Base-by-base conservation (phyloP, 1,140 invertebrate genomes). In the Drosophila watanabei region DNA sequence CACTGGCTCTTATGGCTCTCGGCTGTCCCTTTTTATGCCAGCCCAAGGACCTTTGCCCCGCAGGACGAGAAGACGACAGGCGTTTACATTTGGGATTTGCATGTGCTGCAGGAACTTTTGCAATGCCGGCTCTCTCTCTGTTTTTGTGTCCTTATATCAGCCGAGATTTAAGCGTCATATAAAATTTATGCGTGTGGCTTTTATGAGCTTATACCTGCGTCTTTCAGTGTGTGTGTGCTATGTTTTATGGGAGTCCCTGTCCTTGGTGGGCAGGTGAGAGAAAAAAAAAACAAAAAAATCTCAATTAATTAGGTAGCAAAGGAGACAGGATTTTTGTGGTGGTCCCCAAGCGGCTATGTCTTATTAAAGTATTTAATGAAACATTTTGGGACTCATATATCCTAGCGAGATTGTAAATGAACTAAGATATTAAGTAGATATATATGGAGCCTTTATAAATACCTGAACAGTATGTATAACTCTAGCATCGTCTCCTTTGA, bases 51-150 rank as follows among this genome's bases (percentile, higher is more conserved):
- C 75, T 69, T 45, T 28, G 33, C 37, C 63, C 63, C 66, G 48
- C 68, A 56, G 68, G 58, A 75, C 70, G 73, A 80, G 73, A 80
- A 63, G 68, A 70, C 73, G 76, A 77, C 54, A 83, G 73, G 52
- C 85, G 86, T 82, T 89, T 89, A 90, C 86, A 59, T 90, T 86
- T 89, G 86, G 86, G 86, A 90, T 90, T 90, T 90, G 87, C 86
- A 89, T 89, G 79, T 85, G 85, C 64, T 83, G 76, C 83, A 77
- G 63, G 76, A 56, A 61, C 70, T 75, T 75, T 75, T 75, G 70
- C 68, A 72, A n/a, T 73, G 37, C 48, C 62, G 14, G 7, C 24
- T 18, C 63, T 16, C 33, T 46, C 18, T 11, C 8, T 52, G 51
- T 16, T 28, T 46, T 57, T 62, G 69, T 63, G 60, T 79, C 70